Conservation (phyloP, 1,140 invertebrate genomes). For the Cheumatopsyche charites region DNA sequence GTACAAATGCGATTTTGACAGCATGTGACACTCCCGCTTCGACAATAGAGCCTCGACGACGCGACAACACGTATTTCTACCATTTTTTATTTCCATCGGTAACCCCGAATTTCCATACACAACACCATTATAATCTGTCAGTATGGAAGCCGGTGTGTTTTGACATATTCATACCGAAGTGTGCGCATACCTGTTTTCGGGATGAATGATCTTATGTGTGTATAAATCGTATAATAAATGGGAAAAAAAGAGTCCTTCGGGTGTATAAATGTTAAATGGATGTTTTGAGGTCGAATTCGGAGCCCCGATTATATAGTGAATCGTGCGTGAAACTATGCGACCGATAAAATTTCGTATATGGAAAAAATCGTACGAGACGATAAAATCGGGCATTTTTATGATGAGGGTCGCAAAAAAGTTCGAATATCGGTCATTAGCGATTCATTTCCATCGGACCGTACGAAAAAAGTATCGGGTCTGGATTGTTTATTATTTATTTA, state of each 20-base stretch:
- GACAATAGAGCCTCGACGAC: neutral
- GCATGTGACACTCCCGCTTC: neutral
- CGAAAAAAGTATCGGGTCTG: too few relatives aligned
- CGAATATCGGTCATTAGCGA: too few relatives aligned
- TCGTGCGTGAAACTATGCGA: conserved; percentile 11
- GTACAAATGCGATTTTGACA: neutral
- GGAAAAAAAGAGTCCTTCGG: neutral
- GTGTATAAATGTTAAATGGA: neutral
- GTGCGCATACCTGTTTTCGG: conserved; percentile 10
- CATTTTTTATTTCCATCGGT: too few relatives aligned
- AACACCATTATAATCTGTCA: too few relatives aligned
- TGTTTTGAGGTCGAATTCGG: neutral
- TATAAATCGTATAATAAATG: too few relatives aligned
- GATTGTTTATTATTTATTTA: too few relatives aligned
- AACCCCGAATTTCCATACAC: too few relatives aligned
- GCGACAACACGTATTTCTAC: conserved; percentile 1
- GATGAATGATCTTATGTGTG: neutral
- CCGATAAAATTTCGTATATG: neutral
- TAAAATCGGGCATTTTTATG: too few relatives aligned
- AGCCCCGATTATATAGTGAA: conserved; percentile 6
- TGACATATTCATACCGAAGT: neutral
- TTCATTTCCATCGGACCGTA: too few relatives aligned
- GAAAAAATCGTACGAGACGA: neutral
- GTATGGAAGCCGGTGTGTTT: conserved; percentile 1
- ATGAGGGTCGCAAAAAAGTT: too few relatives aligned